Conservation (phyloP, 2,888 invertebrate species). For the Apotomis capreana region DNA sequence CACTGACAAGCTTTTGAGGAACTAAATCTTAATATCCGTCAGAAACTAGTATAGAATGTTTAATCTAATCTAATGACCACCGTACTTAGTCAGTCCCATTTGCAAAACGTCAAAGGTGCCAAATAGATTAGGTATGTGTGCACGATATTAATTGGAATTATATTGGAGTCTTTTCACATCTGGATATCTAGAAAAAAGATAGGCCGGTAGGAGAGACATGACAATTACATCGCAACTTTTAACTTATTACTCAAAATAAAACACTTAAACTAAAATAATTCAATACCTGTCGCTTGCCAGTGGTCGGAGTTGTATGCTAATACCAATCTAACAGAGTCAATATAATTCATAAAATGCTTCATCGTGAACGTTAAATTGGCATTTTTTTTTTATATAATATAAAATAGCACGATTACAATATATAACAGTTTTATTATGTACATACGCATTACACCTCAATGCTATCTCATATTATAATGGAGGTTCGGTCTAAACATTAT, state of each 20-base stretch:
- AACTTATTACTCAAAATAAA: background rate
- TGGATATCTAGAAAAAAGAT: too few species aligned
- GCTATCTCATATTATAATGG: conserved; percentile 40
- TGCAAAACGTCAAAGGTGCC: too few species aligned
- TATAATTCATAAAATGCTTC: conserved; percentile 30
- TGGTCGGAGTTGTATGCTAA: conserved; percentile 13
- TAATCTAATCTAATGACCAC: background rate
- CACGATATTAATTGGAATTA: too few species aligned
- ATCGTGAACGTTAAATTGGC: conserved; percentile 22
- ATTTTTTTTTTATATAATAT: conserved; percentile 32
- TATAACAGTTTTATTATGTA: conserved; percentile 37
- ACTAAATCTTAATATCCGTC: background rate
- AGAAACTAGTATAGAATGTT: background rate
- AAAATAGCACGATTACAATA: conserved; percentile 41
- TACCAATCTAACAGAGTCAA: conserved; percentile 18
- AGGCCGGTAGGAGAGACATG: too few species aligned
- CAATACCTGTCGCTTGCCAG: background rate
- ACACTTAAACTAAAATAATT: background rate
- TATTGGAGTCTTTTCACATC: too few species aligned
- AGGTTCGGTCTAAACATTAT: conserved; percentile 18
- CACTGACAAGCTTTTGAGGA: conserved; percentile 5
- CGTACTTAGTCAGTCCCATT: too few species aligned
- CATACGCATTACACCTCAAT: conserved; percentile 32
- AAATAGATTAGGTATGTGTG: too few species aligned
- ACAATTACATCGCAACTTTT: too few species aligned